These are phyloP conservation scores for Pristionchus fissidentatus DNA, from an alignment of 2,888 invertebrate genomes.

Conservation along the genomic window DNA sequence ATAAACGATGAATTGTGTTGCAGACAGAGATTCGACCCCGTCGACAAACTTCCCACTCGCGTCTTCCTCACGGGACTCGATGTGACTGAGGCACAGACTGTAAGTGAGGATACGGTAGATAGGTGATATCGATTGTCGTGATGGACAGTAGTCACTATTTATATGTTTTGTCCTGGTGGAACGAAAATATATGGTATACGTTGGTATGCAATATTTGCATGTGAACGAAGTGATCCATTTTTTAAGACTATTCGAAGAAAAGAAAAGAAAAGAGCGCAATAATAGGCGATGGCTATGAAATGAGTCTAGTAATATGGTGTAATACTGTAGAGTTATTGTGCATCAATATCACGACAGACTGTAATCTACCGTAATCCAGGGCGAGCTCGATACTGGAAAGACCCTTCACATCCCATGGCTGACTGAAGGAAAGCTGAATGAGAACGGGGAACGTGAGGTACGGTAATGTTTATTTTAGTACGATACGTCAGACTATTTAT, in stretches of 20 bases:
- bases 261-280: neutral
- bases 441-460: conserved; percentile 90
- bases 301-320: neutral
- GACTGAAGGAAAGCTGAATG: conserved; percentile 85
- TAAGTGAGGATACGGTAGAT: conserved; percentile 68
- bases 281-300: conserved; percentile 20
- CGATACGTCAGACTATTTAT: neutral
- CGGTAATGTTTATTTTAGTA: neutral
- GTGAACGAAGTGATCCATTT: neutral
- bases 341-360: neutral
- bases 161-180: no score
- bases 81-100: conserved; percentile 83
- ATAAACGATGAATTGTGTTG: no score
- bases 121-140: neutral
- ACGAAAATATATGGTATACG: no score
- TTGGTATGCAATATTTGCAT: no score
- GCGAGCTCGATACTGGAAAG: conserved; percentile 94
- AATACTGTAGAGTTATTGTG: neutral
- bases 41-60: conserved; percentile 93
- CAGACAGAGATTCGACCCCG: conserved; percentile 91
- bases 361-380: conserved; percentile 79
- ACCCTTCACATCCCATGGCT: conserved; percentile 93
- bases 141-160: neutral
- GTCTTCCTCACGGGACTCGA: conserved; percentile 95
- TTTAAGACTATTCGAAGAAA: neutral